Conservation (phyloP, 2,888 invertebrate species). For the Listrodromus nycthemerus region DNA sequence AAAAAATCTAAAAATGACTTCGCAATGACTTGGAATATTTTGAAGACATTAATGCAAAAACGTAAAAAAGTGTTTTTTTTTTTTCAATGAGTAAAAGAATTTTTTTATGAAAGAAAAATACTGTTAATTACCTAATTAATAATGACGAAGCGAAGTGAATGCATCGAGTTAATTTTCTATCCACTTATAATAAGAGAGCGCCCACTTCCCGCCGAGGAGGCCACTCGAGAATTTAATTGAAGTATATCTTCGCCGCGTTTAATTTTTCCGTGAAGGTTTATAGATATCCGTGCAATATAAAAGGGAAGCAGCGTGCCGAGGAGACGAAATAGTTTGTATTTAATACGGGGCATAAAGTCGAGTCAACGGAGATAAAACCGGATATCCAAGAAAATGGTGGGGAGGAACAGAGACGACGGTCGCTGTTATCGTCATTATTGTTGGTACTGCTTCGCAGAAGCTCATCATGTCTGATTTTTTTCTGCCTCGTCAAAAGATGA, state of each 20-base stretch:
- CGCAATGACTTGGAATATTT: too few relatives aligned
- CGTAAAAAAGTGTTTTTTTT: neutral
- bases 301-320: neutral
- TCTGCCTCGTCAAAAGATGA: neutral
- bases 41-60: too few relatives aligned
- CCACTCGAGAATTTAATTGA: constrained; percentile 49
- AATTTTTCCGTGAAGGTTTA: constrained; percentile 30
- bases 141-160: neutral
- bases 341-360: constrained; percentile 51
- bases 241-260: constrained; percentile 44
- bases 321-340: constrained; percentile 36
- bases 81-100: neutral
- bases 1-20: too few relatives aligned
- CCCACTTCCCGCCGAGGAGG: constrained; percentile 6
- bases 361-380: constrained; percentile 54
- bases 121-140: neutral
- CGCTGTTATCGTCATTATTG: constrained; percentile 27
- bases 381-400: constrained; percentile 4
- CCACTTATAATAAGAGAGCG: neutral
- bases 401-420: neutral
- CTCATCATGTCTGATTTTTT: constrained; percentile 24
- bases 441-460: constrained; percentile 37
- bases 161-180: neutral
- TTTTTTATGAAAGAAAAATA: neutral
- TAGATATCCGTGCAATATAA: constrained; percentile 7